phyloP scores from a whole-genome alignment of 2,888 invertebrate genomes.

The Megalurothrips usitatus region DNA sequence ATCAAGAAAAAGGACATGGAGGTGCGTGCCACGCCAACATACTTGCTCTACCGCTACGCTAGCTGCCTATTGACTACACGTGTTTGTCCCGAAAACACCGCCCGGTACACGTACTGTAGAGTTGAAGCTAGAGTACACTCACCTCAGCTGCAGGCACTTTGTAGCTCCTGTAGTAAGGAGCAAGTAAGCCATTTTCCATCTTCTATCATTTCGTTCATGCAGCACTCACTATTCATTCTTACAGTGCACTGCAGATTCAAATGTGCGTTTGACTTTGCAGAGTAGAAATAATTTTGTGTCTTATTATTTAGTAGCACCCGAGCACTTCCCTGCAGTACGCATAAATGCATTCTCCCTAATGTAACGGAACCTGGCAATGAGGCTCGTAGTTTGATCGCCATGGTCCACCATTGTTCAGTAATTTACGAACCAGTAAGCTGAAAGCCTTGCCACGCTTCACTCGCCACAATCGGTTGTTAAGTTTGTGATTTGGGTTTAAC shows the following conservation, averaged over 20 bases:
- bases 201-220: background rate
- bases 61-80: background rate
- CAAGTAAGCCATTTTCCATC: background rate
- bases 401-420: background rate
- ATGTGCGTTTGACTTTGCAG: background rate
- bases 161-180: background rate
- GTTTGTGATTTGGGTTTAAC: conserved; percentile 18
- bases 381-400: conserved; percentile 14
- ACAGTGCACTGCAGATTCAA: background rate
- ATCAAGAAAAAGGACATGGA: conserved; percentile 93
- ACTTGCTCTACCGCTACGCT: conserved; percentile 3
- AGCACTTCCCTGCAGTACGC: background rate
- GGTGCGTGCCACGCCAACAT: conserved; percentile 53
- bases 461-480: background rate
- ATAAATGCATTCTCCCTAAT: conserved; percentile 4
- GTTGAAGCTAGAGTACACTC: too few relatives aligned
- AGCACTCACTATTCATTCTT: background rate
- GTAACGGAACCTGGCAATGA: background rate
- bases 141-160: too few relatives aligned
- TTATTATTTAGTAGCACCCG: background rate
- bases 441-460: conserved; percentile 15
- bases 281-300: background rate
- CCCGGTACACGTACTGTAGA: too few relatives aligned
- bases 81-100: too few relatives aligned
- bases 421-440: background rate